These are phyloP conservation scores for Ancistrus triradiatus DNA, from an alignment of 2,113 vertebrate species.

Conservation along the genomic window DNA sequence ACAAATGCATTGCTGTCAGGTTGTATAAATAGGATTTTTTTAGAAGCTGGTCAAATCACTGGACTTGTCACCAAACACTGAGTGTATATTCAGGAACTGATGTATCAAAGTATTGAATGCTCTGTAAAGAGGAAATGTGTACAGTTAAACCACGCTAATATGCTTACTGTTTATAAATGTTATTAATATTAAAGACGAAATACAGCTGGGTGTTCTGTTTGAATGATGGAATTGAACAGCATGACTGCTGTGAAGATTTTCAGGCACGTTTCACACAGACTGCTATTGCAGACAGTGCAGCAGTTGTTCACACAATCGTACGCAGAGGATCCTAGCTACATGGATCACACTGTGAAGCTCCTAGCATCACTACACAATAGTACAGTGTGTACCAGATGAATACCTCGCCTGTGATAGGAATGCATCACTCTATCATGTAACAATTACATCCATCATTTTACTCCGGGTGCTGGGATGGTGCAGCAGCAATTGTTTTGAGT, in stretches of 20 bases:
- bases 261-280: too few species aligned
- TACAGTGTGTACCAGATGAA: slow-evolving; percentile 10
- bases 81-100: slow-evolving; percentile 38
- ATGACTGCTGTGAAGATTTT: too few species aligned
- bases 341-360: not conserved
- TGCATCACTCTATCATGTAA: not conserved
- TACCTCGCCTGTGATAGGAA: slow-evolving; percentile 3
- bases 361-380: slow-evolving; percentile 11
- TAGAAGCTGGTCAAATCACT: slow-evolving; percentile 44
- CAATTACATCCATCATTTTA: not conserved
- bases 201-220: not conserved
- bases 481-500: too few species aligned
- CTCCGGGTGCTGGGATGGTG: too few species aligned
- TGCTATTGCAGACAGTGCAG: too few species aligned
- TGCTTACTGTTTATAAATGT: slow-evolving; percentile 47
- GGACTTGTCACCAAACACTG: slow-evolving; percentile 37
- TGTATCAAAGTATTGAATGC: slow-evolving; percentile 35
- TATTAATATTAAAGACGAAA: slow-evolving; percentile 37
- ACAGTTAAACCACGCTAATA: slow-evolving; percentile 28
- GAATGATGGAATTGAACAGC: too few species aligned
- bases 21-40: slow-evolving; percentile 2
- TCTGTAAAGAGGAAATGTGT: slow-evolving; percentile 41
- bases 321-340: slow-evolving; percentile 18
- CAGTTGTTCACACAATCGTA: slow-evolving; percentile 6
- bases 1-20: not conserved